Evolutionary conservation across 2,797 vertebrate species (phyloP), one percentile per base, ranked within the genome.

Genomic region (Neosilurus mollespiculum): DNA sequence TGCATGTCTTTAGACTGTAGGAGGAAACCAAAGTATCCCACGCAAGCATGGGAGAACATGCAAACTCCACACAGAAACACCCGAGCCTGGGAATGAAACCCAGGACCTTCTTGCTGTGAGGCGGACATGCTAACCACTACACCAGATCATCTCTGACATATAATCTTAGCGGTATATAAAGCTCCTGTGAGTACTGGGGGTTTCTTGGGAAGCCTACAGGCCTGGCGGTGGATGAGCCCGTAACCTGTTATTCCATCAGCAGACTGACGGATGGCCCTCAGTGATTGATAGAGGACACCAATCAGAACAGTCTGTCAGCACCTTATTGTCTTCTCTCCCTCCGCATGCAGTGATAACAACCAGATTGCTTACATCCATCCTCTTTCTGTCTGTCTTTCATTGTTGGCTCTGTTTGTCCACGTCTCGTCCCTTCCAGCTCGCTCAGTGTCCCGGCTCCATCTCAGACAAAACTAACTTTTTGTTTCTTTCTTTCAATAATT

Each of bases 271-370:
- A 88, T 86, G 81, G 61, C 73, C 20, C 77, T 78, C 76, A 78
- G 81, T 87, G 86, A 89, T 82, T 84, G 88, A 87, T 87, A 80
- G 79, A 82, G 79, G 86, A 87, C 72, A 85, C 70, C 80, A 87
- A 87, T 85, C 86, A 82, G 56, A 66, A 53, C 79, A 75, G 71
- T 86, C 86, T 86, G 85, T 89, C 88, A 82, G 75, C 88, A 82
- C 81, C 79, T 81, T 83, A 85, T 87, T 86, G 86, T 87, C 83
- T 73, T 84, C 56, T 56, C 78, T 73, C 76, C 80, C 73, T 64
- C 15, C 30, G 24, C 51, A 66, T 61, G 80, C 66, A 64, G 65
- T 82, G 82, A 83, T 77, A 81, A 79, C 53, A 58, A 61, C 43
- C 12, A 81, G 75, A 81, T 54, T 20, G 30, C 53, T 49, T 65